Conservation (phyloP, 2,113 vertebrate species). For the Amazona vittata region DNA sequence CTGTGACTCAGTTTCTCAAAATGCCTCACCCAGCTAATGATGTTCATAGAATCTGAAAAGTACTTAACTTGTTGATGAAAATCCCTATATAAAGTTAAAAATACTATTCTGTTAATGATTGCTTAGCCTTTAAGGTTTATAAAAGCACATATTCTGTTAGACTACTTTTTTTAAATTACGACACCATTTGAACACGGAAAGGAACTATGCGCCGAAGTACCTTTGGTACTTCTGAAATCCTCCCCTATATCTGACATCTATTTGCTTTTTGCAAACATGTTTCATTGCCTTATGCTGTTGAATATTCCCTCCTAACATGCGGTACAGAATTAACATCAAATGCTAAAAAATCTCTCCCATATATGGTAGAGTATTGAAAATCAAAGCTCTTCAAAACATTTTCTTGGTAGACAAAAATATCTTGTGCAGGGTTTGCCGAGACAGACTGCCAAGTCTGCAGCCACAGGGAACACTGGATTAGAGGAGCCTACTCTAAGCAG, state of each 20-base stretch:
- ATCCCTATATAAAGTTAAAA: background rate
- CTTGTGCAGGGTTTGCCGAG: background rate
- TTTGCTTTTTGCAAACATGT: background rate
- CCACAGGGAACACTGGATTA: slow-evolving; percentile 19
- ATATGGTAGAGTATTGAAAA: slow-evolving; percentile 60
- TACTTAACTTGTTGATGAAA: background rate
- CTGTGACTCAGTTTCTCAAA: background rate
- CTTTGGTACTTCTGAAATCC: background rate
- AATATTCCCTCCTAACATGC: slow-evolving; percentile 7
- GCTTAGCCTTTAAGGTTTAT: background rate
- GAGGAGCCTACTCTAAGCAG: background rate
- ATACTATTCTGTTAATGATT: background rate
- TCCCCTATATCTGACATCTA: background rate
- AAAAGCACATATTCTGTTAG: background rate
- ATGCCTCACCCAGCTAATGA: background rate
- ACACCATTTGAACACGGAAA: background rate
- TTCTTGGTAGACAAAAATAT: slow-evolving; percentile 62
- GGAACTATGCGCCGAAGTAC: background rate
- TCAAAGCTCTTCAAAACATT: slow-evolving; percentile 50
- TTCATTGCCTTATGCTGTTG: slow-evolving; percentile 4
- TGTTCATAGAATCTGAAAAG: background rate
- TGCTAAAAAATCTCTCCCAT: slow-evolving; percentile 52
- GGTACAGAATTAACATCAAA: slow-evolving; percentile 44
- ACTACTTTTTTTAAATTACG: background rate
- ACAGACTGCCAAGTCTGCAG: slow-evolving; percentile 54